Evolutionary conservation across 2,113 vertebrate genomes (phyloP), one percentile per base, ranked within the genome.

Genomic region (Benitochromis conjunctus): DNA sequence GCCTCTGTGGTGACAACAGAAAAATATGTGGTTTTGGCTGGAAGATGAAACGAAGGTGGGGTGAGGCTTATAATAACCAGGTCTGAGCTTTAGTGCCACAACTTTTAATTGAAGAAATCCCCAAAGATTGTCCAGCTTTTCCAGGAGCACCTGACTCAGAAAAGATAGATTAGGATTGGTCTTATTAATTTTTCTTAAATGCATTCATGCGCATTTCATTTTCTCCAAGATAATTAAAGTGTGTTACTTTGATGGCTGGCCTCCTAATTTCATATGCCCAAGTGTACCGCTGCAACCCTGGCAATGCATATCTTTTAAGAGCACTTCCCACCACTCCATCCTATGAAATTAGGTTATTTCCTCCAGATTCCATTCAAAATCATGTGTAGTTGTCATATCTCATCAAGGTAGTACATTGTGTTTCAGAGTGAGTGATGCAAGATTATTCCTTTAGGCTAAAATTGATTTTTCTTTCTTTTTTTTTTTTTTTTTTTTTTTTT

Each of bases 41-140:
- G 21, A 58, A 94, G 90, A 94, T 92, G 91, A 95, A 95, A 92
- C 74, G 87, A 85, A 92, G 91, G 93, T 93, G 81, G 87, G 81
- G 66, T 83, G 62, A 93, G 90, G 79, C 91, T 91, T 77, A 84
- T 88, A 91, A 92, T 88, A 94, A 92, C 91, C 93, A 93, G 92
- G 91, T 94, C 85, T 92, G 86, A 74, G 89, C 85, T 89, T 86
- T 77, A 91, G 85, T 48, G 89, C 89, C 91, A 88, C 88, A 85
- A 58, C n/a, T 93, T 92, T 94, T 95, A 95, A 95, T 94, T 93
- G 93, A 90, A 89, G 92, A 92, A 94, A 91, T 95, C 93, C 93
- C 93, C 82, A 79, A 85, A 92, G 92, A 87, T 80, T 69, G 90
- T 85, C 90, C 88, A 36, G 82, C 84, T 90, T 85, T 88, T 91